A percentile compares a stretch with the other conserved stretches of the same genome.
These are phyloP conservation scores for Agrotis ipsilon DNA, from an alignment of 2,888 invertebrate species.

Conservation along the genomic window DNA sequence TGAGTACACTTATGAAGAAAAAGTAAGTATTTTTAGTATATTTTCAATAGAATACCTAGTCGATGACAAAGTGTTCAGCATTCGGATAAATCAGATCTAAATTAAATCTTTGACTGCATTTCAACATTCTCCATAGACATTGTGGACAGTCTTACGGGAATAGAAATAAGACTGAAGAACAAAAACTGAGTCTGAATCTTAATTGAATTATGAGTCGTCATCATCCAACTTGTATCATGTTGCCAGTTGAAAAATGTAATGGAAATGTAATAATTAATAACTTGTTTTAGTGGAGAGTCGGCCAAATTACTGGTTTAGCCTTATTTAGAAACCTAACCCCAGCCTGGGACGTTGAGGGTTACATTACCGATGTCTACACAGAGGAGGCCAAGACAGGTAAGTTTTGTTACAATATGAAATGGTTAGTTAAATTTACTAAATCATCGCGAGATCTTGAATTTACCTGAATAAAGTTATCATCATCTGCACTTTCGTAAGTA, in stretches of 20 bases:
- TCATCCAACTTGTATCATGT: not conserved
- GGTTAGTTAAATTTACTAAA: too few species aligned
- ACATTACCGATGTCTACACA: constrained; percentile 94
- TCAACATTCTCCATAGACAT: too few species aligned
- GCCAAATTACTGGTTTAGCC: constrained; percentile 84
- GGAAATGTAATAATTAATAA: not conserved
- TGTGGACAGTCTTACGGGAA: not conserved
- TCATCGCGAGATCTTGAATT: too few species aligned
- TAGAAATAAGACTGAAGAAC: not conserved
- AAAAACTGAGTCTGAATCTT: not conserved
- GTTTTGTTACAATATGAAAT: too few species aligned
- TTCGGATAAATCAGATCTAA: not conserved
- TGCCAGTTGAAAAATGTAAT: not conserved
- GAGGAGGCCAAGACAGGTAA: constrained; percentile 91
- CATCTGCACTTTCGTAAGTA: not conserved
- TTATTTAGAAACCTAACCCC: constrained; percentile 88
- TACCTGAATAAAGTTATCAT: too few species aligned
- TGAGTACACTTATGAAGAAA: constrained; percentile 86
- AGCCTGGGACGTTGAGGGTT: constrained; percentile 91
- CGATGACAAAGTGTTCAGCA: too few species aligned
- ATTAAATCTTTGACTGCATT: not conserved
- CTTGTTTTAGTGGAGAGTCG: constrained; percentile 34
- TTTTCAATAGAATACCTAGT: too few species aligned
- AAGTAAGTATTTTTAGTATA: constrained; percentile 69
- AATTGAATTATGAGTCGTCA: not conserved